Evolutionary conservation across 2,888 invertebrate genomes (phyloP).

Genomic region (Tipula helvola): DNA sequence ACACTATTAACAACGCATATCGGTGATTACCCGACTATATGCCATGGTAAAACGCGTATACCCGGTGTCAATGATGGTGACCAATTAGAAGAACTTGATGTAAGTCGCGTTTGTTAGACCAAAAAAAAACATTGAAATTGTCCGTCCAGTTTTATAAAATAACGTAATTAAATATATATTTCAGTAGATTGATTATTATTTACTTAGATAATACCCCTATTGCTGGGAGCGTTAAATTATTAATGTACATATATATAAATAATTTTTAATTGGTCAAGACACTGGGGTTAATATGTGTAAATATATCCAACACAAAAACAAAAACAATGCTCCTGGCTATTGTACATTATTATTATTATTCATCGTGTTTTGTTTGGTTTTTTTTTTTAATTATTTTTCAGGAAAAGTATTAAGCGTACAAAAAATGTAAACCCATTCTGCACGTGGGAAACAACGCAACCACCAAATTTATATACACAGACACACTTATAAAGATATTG

Average conservation of each 20-base stretch:
- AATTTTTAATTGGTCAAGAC: neutral
- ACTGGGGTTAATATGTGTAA: neutral
- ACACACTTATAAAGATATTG: neutral
- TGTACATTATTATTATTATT: neutral
- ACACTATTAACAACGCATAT: slow-evolving; percentile 74
- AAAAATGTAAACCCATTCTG: neutral
- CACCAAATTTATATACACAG: neutral
- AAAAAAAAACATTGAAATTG: neutral
- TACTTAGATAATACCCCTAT: neutral
- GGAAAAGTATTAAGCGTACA: neutral
- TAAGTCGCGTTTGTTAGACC: slow-evolving; percentile 46
- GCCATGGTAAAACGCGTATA: slow-evolving; percentile 90
- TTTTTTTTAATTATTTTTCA: neutral
- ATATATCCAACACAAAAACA: neutral
- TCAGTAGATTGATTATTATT: neutral
- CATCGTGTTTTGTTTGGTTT: neutral
- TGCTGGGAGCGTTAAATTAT: neutral
- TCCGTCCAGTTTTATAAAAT: neutral
- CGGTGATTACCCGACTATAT: slow-evolving; percentile 79
- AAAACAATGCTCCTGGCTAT: neutral
- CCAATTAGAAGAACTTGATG: slow-evolving; percentile 77
- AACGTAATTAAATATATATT: neutral
- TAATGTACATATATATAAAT: neutral
- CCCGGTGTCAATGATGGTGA: slow-evolving; percentile 89
- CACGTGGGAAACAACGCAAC: neutral